These are phyloP conservation scores for Brachionus rubens DNA, from an alignment of 1,140 invertebrate species.

Conservation along the genomic window DNA sequence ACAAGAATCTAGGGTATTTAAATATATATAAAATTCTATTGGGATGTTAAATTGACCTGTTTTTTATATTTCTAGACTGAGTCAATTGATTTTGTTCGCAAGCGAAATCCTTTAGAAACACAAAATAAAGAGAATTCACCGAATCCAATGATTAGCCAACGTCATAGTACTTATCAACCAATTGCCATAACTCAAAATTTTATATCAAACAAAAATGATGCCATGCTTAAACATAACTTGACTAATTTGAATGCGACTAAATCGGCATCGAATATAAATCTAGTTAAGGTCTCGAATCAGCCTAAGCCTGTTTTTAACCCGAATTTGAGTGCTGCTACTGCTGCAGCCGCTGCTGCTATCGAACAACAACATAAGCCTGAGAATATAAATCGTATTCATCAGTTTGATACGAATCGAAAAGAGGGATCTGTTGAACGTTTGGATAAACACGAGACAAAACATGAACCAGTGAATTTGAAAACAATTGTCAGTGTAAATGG, in stretches of 20 bases:
- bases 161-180: background rate
- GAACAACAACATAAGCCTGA: background rate
- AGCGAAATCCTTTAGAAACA: slow-evolving; percentile 1
- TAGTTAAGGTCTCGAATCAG: background rate
- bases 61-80: background rate
- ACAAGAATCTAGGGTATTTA: slow-evolving; percentile 37
- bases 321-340: slow-evolving; percentile 16
- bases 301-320: background rate
- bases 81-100: background rate
- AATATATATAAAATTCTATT: background rate
- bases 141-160: background rate
- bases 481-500: background rate
- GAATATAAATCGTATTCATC: background rate
- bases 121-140: slow-evolving; percentile 32
- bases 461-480: background rate
- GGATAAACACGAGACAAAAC: background rate
- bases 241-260: slow-evolving; percentile 3
- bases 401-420: background rate
- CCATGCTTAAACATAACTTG: background rate
- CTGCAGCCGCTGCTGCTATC: slow-evolving; percentile 18
- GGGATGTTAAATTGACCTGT: background rate
- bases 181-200: background rate
- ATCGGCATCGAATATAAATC: slow-evolving; percentile 22
- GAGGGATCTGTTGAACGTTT: too few species aligned
- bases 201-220: background rate